Conservation (phyloP, 2,797 vertebrate genomes). For the Chromis chromis region DNA sequence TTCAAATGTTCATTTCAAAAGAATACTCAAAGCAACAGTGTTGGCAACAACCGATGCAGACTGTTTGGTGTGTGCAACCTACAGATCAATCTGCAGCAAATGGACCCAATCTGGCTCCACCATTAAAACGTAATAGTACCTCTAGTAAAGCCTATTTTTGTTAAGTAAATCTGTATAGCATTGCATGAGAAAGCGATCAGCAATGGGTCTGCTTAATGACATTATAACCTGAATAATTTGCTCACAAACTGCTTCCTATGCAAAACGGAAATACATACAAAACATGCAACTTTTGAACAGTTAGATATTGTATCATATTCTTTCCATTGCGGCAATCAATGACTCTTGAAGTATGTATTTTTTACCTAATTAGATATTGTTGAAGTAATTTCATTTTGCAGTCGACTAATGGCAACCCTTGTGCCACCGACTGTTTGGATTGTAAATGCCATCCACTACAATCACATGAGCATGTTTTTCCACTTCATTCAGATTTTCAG, state of each 20-base stretch:
- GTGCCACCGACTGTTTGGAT: background rate
- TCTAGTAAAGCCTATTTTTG: background rate
- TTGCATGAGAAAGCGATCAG: background rate
- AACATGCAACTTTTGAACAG: background rate
- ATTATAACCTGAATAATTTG: background rate
- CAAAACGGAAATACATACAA: background rate
- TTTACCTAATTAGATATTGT: background rate
- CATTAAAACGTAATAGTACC: slow-evolving; percentile 10
- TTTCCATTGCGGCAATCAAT: background rate
- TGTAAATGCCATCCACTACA: background rate
- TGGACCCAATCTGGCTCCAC: slow-evolving; percentile 2
- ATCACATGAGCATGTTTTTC: slow-evolving; percentile 7
- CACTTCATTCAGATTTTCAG: slow-evolving; percentile 1
- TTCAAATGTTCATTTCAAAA: background rate
- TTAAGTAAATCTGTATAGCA: slow-evolving; percentile 9
- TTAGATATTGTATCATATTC: background rate
- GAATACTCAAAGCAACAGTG: background rate
- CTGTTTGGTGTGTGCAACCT: slow-evolving; percentile 7
- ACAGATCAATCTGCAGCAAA: slow-evolving; percentile 32
- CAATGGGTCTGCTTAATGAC: background rate
- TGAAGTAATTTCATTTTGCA: background rate
- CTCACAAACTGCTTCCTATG: background rate
- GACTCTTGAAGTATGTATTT: background rate
- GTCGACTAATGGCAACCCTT: background rate
- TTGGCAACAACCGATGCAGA: slow-evolving; percentile 18